A percentile compares a stretch with the other conserved stretches of the same genome.
phyloP scores from a whole-genome alignment of 2,113 vertebrate genomes.

The Eulacestoma nigropectus region DNA sequence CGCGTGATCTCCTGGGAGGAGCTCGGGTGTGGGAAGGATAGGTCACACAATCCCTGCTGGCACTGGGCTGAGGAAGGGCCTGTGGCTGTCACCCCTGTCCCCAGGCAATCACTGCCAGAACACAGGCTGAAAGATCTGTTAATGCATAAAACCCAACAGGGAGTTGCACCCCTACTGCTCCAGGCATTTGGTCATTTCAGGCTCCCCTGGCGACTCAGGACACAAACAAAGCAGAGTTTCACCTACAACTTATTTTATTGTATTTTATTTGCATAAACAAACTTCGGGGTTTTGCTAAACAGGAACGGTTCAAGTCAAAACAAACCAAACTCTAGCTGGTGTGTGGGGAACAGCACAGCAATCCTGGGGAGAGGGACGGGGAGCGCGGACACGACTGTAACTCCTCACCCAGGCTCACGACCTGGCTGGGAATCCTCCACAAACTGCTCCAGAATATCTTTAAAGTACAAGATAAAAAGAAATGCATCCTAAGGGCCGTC shows the following conservation, averaged over 20 bases:
- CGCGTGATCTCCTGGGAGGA: fast-evolving
- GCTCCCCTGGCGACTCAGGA: background rate
- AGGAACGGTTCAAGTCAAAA: slow-evolving; percentile 72
- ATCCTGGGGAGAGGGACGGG: slow-evolving; percentile 29
- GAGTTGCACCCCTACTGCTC: background rate
- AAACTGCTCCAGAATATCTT: slow-evolving; percentile 4
- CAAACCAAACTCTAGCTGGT: slow-evolving; percentile 71
- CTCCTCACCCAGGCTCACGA: background rate
- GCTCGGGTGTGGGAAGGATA: background rate
- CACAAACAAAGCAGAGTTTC: slow-evolving; percentile 42
- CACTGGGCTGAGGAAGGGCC: background rate
- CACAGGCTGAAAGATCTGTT: too few species aligned
- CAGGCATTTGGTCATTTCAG: background rate
- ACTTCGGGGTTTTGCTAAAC: slow-evolving; percentile 66
- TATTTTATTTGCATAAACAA: slow-evolving; percentile 80
- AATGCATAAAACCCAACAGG: background rate
- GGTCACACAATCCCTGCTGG: background rate
- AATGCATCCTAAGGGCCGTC: slow-evolving; percentile 11
- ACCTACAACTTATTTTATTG: slow-evolving; percentile 69
- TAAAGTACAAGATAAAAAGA: slow-evolving; percentile 50
- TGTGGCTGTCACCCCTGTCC: background rate
- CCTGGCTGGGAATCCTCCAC: background rate
- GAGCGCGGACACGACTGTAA: background rate
- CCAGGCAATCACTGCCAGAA: background rate
- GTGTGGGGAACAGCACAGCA: slow-evolving; percentile 53